These are phyloP conservation scores for Eulemur rufifrons DNA, from an alignment of 2,113 vertebrate genomes.

Conservation along the genomic window DNA sequence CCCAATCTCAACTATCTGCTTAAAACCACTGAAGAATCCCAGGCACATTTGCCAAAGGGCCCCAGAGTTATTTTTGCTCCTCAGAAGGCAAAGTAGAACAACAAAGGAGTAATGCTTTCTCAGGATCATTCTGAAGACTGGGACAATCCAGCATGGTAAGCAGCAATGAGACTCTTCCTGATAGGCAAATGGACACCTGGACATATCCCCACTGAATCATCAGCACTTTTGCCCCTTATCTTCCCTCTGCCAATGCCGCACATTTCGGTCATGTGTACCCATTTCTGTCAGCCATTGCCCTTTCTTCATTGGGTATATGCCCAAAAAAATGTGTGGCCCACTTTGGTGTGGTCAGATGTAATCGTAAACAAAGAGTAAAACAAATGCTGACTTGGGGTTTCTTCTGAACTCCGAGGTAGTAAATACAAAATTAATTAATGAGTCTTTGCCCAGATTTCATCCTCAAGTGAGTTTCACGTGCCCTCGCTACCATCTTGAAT, in stretches of 20 bases:
- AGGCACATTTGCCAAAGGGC: neutral
- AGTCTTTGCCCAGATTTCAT: neutral
- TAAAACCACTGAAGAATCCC: slow-evolving; percentile 53
- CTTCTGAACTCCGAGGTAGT: slow-evolving; percentile 86
- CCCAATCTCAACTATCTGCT: slow-evolving; percentile 53
- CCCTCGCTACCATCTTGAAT: slow-evolving; percentile 77
- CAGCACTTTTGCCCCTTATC: neutral
- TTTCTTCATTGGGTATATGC: neutral
- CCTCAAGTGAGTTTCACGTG: slow-evolving; percentile 75
- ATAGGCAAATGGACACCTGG: neutral
- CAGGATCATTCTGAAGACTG: slow-evolving; percentile 44
- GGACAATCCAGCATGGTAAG: neutral
- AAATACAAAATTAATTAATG: slow-evolving; percentile 71
- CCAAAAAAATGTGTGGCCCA: slow-evolving; percentile 35
- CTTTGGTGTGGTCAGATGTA: slow-evolving; percentile 31
- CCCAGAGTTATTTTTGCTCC: slow-evolving; percentile 42
- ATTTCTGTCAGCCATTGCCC: neutral
- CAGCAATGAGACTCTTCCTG: slow-evolving; percentile 26
- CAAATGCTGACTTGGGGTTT: slow-evolving; percentile 81
- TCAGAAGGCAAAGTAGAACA: slow-evolving; percentile 58
- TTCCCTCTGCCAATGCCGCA: neutral
- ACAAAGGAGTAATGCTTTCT: slow-evolving; percentile 25
- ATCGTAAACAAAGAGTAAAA: slow-evolving; percentile 65
- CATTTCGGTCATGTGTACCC: neutral
- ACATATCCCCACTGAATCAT: rapidly evolving